A percentile compares a stretch with the other conserved stretches of the same genome.
phyloP scores from a whole-genome alignment of 2,888 invertebrate genomes.

The Brachyptera putata region DNA sequence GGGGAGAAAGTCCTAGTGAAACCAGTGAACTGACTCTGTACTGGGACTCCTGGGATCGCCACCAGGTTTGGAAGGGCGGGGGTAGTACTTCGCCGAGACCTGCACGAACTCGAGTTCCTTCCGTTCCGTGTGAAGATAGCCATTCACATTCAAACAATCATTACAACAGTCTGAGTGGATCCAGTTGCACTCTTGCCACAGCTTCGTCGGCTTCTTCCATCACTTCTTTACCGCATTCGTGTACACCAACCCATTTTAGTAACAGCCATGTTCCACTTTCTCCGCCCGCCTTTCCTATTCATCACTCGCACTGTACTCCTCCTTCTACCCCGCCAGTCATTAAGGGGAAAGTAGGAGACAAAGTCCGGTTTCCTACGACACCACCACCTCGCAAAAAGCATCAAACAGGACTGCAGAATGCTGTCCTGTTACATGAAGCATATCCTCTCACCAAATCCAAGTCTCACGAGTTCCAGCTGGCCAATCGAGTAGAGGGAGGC shows the following conservation, averaged over 20 bases:
- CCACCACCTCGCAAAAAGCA: slow-evolving; percentile 76
- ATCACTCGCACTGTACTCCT: slow-evolving; percentile 45
- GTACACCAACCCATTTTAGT: slow-evolving; percentile 46
- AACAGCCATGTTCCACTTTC: slow-evolving; percentile 40
- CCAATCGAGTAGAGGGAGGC: slow-evolving; percentile 55
- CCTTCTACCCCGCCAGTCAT: slow-evolving; percentile 51
- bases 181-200: slow-evolving; percentile 34
- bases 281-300: slow-evolving; percentile 33
- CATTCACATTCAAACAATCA: neutral
- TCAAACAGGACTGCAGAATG: slow-evolving; percentile 53
- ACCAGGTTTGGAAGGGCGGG: slow-evolving; percentile 45
- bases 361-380: slow-evolving; percentile 70
- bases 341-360: slow-evolving; percentile 44
- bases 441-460: slow-evolving; percentile 81
- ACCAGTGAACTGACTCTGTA: slow-evolving; percentile 64
- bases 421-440: slow-evolving; percentile 48
- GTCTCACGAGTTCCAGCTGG: slow-evolving; percentile 87
- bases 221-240: slow-evolving; percentile 49
- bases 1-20: slow-evolving; percentile 53
- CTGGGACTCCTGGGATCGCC: slow-evolving; percentile 93
- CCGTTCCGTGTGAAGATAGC: slow-evolving; percentile 8
- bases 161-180: slow-evolving; percentile 37
- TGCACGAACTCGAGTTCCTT: slow-evolving; percentile 41
- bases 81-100: slow-evolving; percentile 49
- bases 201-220: slow-evolving; percentile 47